These are phyloP conservation scores for Cantharis lateralis DNA, from an alignment of 2,888 invertebrate species.

Conservation along the genomic window DNA sequence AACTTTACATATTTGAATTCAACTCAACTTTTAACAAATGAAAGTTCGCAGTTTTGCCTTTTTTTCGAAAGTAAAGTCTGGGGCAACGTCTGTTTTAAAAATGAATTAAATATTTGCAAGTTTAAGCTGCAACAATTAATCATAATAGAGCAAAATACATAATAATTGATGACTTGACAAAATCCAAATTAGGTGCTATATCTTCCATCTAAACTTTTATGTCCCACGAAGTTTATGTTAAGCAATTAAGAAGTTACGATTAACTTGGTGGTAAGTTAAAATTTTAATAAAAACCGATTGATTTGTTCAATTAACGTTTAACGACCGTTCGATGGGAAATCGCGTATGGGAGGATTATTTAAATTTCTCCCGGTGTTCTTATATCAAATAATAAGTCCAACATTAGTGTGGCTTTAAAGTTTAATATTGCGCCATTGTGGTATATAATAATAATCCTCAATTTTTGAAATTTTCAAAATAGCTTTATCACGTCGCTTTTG, in stretches of 20 bases:
- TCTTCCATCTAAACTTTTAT: constrained; percentile 13
- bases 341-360: background rate
- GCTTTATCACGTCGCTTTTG: background rate
- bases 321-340: background rate
- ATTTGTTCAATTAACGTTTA: background rate
- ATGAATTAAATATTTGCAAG: background rate
- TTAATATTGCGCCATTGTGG: background rate
- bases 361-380: background rate
- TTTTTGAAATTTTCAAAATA: background rate
- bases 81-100: background rate
- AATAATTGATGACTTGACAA: constrained; percentile 21
- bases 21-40: background rate
- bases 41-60: too few relatives aligned
- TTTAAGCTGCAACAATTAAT: constrained; percentile 8
- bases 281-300: background rate
- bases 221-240: constrained; percentile 18
- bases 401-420: background rate
- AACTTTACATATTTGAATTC: background rate
- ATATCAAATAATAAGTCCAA: too few relatives aligned
- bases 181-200: constrained; percentile 18
- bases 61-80: background rate
- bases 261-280: background rate
- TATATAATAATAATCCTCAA: background rate
- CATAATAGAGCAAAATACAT: constrained; percentile 12
- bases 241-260: constrained; percentile 12